Evolutionary conservation across 2,888 invertebrate genomes (phyloP), one percentile per base, ranked within the genome.

Genomic region (Hedya salicella): DNA sequence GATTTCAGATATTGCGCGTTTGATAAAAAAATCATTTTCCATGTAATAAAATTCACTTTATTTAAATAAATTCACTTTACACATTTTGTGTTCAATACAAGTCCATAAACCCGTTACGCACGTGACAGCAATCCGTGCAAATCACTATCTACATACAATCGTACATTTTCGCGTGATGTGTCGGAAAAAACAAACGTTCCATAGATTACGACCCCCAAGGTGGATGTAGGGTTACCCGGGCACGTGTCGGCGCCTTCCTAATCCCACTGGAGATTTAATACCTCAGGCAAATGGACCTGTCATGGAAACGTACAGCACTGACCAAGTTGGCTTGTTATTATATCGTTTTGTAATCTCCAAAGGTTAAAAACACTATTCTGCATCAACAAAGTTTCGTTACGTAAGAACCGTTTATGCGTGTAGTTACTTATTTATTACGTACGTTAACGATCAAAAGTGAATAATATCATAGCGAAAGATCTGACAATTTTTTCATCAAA

Each of bases 241-340:
- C 78, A 71, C 74, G 74, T 77, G 76, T 75, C 81, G 78, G 81
- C 77, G 75, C 74, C 73, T 72, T 62, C 66, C 61, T 80, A 78
- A 80, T 78, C 79, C 79, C 74, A 70, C 46, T 52, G 68, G 76
- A 78, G 75, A 81, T 80, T 79, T 80, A 79, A 76, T 71, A 71
- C 72, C 71, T 68, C 74, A 80, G 78, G 82, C 81, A 80, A 82
- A 83, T 80, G 77, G 75, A 68, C 40, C 44, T 60, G 67, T 65
- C 68, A 63, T 46, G 61, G 61, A 44, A 72, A 65, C 66, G 57
- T 53, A 61, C 48, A 40, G 62, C 56, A 42, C 61, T 60, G 54
- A 62, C 40, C 40, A 44, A 14, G 32, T 3, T 32, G 25, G 46
- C 30, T 17, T 17, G 40, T 42, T 50, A 21, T 17, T 39, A 62